These are phyloP conservation scores for Lasaia peninsularis DNA, from an alignment of 1,140 invertebrate species.

Conservation along the genomic window DNA sequence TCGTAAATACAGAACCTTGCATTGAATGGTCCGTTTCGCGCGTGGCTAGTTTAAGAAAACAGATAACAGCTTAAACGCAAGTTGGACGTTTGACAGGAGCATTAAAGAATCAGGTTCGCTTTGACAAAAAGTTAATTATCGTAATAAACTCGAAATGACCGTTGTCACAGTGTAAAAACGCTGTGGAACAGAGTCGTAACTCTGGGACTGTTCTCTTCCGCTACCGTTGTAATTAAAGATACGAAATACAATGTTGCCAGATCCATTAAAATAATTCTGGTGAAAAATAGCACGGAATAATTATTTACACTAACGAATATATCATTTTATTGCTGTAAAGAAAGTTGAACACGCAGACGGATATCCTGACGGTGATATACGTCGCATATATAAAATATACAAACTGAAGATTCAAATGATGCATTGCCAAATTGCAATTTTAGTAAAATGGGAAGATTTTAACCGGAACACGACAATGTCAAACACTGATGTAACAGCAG, in stretches of 20 bases:
- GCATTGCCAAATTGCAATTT: no score
- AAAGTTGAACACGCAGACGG: no score
- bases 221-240: slow-evolving; percentile 15
- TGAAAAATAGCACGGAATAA: not conserved
- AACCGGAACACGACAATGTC: no score
- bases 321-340: no score
- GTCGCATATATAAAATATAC: no score
- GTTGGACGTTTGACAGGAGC: slow-evolving; percentile 31
- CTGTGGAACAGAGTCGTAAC: slow-evolving; percentile 1
- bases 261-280: not conserved
- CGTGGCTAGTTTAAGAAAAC: slow-evolving; percentile 39
- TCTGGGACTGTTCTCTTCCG: slow-evolving; percentile 12
- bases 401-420: no score
- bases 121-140: slow-evolving; percentile 69
- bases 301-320: no score
- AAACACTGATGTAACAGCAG: no score
- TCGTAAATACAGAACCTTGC: not conserved
- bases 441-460: no score
- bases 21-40: not conserved
- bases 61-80: slow-evolving; percentile 30
- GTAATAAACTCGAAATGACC: slow-evolving; percentile 60
- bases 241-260: not conserved
- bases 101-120: slow-evolving; percentile 49
- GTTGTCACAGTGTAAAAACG: slow-evolving; percentile 46
- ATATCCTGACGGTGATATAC: no score